A percentile compares a stretch with the other conserved stretches of the same genome.
These are phyloP conservation scores for Eristalis tenax DNA, from an alignment of 2,888 invertebrate species.

Conservation along the genomic window DNA sequence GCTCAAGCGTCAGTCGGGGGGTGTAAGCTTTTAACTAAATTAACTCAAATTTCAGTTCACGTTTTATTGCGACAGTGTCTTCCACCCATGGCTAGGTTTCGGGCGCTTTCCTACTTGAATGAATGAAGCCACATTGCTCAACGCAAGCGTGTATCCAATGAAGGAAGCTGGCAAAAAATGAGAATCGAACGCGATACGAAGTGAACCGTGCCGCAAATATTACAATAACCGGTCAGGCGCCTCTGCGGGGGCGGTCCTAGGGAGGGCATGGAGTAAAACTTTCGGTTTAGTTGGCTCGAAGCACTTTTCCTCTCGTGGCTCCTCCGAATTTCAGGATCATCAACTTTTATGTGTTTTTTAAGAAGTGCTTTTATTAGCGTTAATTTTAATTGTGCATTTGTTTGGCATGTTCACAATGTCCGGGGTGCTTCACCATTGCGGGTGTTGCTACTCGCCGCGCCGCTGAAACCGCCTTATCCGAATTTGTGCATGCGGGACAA, in stretches of 20 bases:
- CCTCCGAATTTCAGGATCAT: constrained; percentile 68
- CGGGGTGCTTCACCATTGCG: constrained; percentile 1
- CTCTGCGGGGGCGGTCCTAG: neutral
- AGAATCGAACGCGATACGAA: constrained; percentile 19
- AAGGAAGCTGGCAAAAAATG: neutral
- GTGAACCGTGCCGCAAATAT: constrained; percentile 19
- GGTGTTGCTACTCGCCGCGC: neutral
- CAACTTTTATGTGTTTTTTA: constrained; percentile 70
- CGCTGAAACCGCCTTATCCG: neutral
- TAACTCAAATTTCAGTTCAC: constrained; percentile 80
- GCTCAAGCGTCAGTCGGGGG: constrained; percentile 46
- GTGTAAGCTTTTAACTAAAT: constrained; percentile 80
- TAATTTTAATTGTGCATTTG: constrained; percentile 71
- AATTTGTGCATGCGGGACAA: neutral
- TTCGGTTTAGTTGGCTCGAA: constrained; percentile 46
- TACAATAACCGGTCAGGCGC: constrained; percentile 19
- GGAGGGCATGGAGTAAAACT: constrained; percentile 8
- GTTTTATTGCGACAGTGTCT: constrained; percentile 75
- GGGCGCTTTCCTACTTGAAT: neutral
- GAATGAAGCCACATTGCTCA: constrained; percentile 40
- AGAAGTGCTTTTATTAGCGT: constrained; percentile 71
- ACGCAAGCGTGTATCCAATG: constrained; percentile 29
- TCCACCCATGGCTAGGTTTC: constrained; percentile 16
- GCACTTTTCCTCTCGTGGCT: constrained; percentile 50
- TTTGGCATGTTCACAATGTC: constrained; percentile 46